These are phyloP conservation scores for Acanthosoma haemorrhoidale DNA, from an alignment of 2,888 invertebrate species.

Conservation along the genomic window DNA sequence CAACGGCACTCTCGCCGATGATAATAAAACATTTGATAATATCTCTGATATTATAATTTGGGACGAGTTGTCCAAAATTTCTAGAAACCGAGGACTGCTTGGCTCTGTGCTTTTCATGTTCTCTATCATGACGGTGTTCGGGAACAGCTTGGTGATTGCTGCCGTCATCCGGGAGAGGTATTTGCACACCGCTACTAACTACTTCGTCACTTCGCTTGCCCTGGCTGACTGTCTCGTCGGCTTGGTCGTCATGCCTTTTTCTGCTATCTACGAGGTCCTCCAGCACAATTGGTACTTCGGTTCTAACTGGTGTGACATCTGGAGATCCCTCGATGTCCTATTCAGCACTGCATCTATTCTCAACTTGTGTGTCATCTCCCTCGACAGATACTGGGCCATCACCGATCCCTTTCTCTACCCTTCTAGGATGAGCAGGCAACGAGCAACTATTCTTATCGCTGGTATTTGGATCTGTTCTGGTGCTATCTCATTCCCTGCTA, in stretches of 20 bases:
- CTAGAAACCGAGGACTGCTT: constrained; percentile 66
- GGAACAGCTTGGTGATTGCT: constrained; percentile 88
- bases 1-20: neutral
- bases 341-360: constrained; percentile 96
- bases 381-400: constrained; percentile 98
- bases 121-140: constrained; percentile 88
- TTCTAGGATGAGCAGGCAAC: constrained; percentile 82
- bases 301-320: constrained; percentile 93
- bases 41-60: constrained; percentile 44
- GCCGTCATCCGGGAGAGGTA: constrained; percentile 90
- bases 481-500: constrained; percentile 96
- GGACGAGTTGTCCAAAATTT: constrained; percentile 51
- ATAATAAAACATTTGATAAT: constrained; percentile 39
- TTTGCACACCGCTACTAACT: constrained; percentile 94
- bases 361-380: constrained; percentile 92
- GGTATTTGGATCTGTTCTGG: constrained; percentile 96
- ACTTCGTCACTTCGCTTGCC: constrained; percentile 93
- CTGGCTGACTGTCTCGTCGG: constrained; percentile 96
- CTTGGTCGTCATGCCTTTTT: constrained; percentile 95
- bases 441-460: constrained; percentile 82
- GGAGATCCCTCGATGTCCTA: constrained; percentile 93
- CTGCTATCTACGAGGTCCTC: constrained; percentile 81
- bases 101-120: constrained; percentile 79
- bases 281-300: constrained; percentile 94
- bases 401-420: constrained; percentile 98